Evolutionary conservation across 2,797 vertebrate species (phyloP).

Genomic region (Eleutherodactylus coqui): DNA sequence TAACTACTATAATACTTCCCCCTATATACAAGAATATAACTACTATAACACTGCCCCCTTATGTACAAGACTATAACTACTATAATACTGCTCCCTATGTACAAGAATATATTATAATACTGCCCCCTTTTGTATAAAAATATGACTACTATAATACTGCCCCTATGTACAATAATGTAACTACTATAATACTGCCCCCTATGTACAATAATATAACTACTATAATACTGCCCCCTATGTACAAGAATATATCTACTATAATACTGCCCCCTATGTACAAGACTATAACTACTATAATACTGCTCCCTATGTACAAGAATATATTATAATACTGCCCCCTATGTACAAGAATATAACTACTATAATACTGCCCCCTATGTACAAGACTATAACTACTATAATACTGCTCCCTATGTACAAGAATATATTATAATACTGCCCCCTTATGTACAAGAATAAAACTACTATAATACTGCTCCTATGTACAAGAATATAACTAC

Average conservation of each 20-base stretch:
- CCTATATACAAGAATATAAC: too few relatives aligned
- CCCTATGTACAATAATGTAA: too few relatives aligned
- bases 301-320: not conserved
- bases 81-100: too few relatives aligned
- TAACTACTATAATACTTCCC: too few relatives aligned
- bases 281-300: slow-evolving; percentile 15
- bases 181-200: too few relatives aligned
- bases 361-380: not conserved
- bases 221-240: not conserved
- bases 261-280: slow-evolving; percentile 2
- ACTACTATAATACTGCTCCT: not conserved
- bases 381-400: not conserved
- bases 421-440: slow-evolving; percentile 8
- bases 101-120: too few relatives aligned
- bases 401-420: not conserved
- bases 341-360: not conserved
- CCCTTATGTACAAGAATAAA: not conserved
- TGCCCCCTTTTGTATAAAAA: too few relatives aligned
- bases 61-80: too few relatives aligned
- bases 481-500: not conserved
- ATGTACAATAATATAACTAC: not conserved
- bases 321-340: slow-evolving; percentile 2
- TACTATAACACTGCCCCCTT: too few relatives aligned
- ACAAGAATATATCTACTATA: not conserved
- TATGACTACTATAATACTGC: too few relatives aligned